Evolutionary conservation across 2,888 invertebrate species (phyloP).

Genomic region (Andricus curvator): DNA sequence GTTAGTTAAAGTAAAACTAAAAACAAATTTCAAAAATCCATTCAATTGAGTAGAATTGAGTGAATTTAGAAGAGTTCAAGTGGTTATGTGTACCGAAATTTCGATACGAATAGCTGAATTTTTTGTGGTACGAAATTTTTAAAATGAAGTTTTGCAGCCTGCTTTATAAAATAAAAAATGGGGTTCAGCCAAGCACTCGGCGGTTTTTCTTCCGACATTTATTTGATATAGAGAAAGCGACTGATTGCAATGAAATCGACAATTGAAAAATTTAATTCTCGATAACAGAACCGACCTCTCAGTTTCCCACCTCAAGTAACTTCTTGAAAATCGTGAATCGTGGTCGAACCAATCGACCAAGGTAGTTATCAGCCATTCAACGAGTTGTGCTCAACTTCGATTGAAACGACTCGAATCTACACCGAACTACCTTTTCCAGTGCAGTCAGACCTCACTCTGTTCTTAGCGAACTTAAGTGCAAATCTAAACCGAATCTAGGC

Average conservation of each 20-base stretch:
- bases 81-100: too few relatives aligned
- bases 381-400: conserved; percentile 14
- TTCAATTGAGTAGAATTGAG: too few relatives aligned
- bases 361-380: conserved; percentile 16
- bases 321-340: background rate
- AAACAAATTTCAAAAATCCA: too few relatives aligned
- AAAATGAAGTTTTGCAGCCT: too few relatives aligned
- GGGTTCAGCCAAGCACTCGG: background rate
- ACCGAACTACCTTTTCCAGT: conserved; percentile 12
- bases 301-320: conserved; percentile 5
- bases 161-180: background rate
- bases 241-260: background rate
- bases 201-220: background rate
- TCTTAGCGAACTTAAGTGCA: conserved; percentile 5
- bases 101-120: too few relatives aligned
- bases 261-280: background rate
- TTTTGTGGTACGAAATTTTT: too few relatives aligned
- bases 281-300: background rate
- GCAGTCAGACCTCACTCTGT: conserved; percentile 3
- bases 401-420: conserved; percentile 2
- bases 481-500: conserved; percentile 21
- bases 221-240: background rate
- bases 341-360: conserved; percentile 1
- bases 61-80: too few relatives aligned
- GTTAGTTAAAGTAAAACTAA: too few relatives aligned